phyloP scores from a whole-genome alignment of 2,113 vertebrate species.

The Orycteropus afer region DNA sequence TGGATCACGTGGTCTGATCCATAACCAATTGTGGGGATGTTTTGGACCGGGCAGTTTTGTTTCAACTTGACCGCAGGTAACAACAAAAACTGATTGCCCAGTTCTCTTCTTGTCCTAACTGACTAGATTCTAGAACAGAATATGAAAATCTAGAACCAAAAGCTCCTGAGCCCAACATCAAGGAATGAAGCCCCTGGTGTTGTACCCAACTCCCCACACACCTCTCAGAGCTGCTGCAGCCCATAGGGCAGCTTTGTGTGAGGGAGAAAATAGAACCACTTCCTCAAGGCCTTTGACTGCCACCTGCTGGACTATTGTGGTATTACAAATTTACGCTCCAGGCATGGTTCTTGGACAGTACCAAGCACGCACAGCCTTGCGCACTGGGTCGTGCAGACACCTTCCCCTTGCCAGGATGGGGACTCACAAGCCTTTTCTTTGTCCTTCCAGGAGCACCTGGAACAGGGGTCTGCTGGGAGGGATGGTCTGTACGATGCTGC shows the following conservation, averaged over 20 bases:
- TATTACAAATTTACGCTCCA: not conserved
- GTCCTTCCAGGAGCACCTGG: conserved; percentile 89
- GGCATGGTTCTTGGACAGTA: not conserved
- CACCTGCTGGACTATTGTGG: conserved; percentile 24
- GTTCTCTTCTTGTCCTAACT: not conserved
- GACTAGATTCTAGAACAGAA: not conserved
- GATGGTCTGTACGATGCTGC: conserved; percentile 91
- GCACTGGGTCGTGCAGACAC: fast-evolving
- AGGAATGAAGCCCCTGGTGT: not conserved
- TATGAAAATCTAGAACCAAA: not conserved
- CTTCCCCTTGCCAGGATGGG: not conserved
- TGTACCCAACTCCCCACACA: too few species aligned
- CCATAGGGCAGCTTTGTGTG: not conserved
- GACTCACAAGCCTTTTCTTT: conserved; percentile 89
- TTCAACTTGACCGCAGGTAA: too few species aligned
- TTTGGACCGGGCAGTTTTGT: too few species aligned
- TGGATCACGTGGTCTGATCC: too few species aligned
- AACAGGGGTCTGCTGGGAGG: conserved; percentile 88
- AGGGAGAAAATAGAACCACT: not conserved
- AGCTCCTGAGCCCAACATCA: not conserved
- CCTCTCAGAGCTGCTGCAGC: not conserved
- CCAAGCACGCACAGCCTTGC: not conserved
- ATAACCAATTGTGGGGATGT: too few species aligned
- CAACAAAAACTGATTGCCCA: not conserved
- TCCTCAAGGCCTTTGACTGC: not conserved